Evolutionary conservation across 2,113 vertebrate genomes (phyloP).

Genomic region (Myotis lucifugus): DNA sequence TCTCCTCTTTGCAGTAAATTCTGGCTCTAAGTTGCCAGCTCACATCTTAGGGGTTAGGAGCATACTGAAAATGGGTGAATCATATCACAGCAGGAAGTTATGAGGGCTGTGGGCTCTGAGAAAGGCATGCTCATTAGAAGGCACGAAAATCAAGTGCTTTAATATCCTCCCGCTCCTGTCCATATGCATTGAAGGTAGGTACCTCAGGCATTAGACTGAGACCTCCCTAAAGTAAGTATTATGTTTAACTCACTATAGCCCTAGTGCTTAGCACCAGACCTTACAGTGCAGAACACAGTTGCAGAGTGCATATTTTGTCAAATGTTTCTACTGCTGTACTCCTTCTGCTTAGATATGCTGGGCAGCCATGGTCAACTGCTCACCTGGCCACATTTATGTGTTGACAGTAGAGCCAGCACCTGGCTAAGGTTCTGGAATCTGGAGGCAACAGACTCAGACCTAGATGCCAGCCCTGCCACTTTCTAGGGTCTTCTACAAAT

Average conservation of each 20-base stretch:
- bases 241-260: neutral
- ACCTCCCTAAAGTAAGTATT: neutral
- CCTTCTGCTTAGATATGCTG: neutral
- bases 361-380: neutral
- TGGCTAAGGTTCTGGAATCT: neutral
- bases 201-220: neutral
- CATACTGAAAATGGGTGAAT: neutral
- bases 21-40: neutral
- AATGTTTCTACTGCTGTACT: neutral
- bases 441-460: neutral
- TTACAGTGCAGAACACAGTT: neutral
- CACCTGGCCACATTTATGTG: neutral
- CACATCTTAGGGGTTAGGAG: neutral
- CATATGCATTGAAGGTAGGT: neutral
- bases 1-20: neutral
- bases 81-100: neutral
- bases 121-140: neutral
- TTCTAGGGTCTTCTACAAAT: neutral
- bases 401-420: neutral
- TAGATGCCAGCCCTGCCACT: neutral
- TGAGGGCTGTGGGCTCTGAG: neutral
- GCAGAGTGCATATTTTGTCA: neutral
- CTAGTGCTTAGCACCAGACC: neutral
- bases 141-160: neutral
- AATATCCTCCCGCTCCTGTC: accelerated